These are phyloP conservation scores for Drosophila repleta DNA, from an alignment of 1,140 invertebrate species.

Conservation along the genomic window DNA sequence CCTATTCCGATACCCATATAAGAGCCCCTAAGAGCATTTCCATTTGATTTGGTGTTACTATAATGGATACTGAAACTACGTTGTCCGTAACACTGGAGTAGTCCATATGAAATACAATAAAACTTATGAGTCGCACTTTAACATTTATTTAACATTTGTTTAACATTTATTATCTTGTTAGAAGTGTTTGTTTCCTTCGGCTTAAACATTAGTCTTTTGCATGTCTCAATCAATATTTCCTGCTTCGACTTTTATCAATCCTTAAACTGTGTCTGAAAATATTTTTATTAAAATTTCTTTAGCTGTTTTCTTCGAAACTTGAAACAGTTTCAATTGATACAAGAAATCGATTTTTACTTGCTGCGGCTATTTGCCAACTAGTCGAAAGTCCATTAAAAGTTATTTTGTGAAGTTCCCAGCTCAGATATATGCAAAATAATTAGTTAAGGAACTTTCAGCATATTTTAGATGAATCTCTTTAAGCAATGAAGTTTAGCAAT, in stretches of 20 bases:
- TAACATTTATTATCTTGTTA: no score
- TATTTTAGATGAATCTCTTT: neutral
- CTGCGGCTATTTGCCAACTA: neutral
- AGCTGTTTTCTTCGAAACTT: neutral
- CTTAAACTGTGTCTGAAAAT: no score
- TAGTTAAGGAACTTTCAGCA: conserved; percentile 1
- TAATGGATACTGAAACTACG: neutral
- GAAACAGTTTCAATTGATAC: no score
- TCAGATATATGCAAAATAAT: conserved; percentile 1
- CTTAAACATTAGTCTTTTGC: no score
- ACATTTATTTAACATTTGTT: no score
- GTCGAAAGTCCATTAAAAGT: conserved; percentile 1
- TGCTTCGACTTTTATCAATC: no score
- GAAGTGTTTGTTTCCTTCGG: no score
- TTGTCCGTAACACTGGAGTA: neutral
- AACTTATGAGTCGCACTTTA: no score
- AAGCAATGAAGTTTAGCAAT: neutral
- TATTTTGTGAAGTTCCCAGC: neutral
- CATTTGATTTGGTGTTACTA: neutral
- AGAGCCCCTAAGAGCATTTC: conserved; percentile 19
- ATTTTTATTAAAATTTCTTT: neutral
- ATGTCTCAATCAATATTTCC: no score
- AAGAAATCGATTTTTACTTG: no score
- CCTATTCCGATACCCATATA: conserved; percentile 47
- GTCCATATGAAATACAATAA: no score